Evolutionary conservation across 2,113 vertebrate species (phyloP), one percentile per base, ranked within the genome.

Genomic region (Psophia crepitans): DNA sequence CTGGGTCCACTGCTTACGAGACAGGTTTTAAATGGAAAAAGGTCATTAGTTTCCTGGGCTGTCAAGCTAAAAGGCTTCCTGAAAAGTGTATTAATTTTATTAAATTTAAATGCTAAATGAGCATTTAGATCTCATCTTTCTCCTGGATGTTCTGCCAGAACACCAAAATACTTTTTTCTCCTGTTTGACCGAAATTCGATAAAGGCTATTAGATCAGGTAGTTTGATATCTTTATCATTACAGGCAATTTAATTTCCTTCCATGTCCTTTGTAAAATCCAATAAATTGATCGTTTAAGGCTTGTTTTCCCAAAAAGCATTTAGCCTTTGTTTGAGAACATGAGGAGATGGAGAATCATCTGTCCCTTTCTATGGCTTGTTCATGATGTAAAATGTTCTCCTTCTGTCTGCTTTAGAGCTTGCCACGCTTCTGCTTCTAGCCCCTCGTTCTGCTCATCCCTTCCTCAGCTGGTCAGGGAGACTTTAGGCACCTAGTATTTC

Each of bases 371-470:
- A 16, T 74, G 33, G 20, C 21, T 70, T 70, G 15, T 21, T 80
- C 27, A 6, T 6, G 32, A 24, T 58, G 35, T 63, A 49, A 54
- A 83, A 20, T 2, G 1, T 22, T 18, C 1, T 0, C 23, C 32
- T 57, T 1, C 1, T 1, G 0, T 66, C 57, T 49, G 28, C 17
- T 43, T 87, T 81, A 51, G 54, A 70, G n/a, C 43, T 81, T 83
- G 26, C 22, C 0, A 5, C 0, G 1, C 14, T 73, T 56, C 69
- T 85, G 39, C 79, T 71, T 73, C 35, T 30, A 56, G 39, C 33
- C 0, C 0, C 11, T 86, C 2, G 0, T 37, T 84, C 68, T 44
- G 8, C 49, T 35, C 77, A 6, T 1, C 2, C 19, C 13, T 74
- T 89, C 81, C 58, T 74, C 41, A 16, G 24, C 6, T 43, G 3